Percentiles rank a stretch among this genome's conserved stretches.
Conservation (phyloP, 2,797 vertebrate genomes). For the Ibycter americanus region DNA sequence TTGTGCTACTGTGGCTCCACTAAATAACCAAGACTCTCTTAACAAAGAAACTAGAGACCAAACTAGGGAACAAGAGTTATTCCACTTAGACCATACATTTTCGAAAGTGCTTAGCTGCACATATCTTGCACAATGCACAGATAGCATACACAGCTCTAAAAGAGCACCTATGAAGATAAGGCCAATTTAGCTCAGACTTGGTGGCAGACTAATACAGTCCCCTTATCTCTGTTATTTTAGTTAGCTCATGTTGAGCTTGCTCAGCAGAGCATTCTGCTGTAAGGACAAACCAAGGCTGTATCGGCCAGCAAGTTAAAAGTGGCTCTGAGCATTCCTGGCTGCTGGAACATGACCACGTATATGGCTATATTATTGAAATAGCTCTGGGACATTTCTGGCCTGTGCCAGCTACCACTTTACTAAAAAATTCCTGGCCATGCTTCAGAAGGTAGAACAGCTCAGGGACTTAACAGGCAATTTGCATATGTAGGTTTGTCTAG, state of each 20-base stretch:
- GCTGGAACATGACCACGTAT: background rate
- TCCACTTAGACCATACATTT: background rate
- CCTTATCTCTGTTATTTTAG: slow-evolving; percentile 52
- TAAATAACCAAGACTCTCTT: background rate
- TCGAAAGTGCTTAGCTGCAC: background rate
- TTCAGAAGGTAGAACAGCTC: background rate
- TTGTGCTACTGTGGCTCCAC: background rate
- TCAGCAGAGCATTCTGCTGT: background rate
- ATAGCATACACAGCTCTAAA: background rate
- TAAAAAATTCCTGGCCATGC: background rate
- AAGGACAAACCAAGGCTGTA: background rate
- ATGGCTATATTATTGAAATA: background rate
- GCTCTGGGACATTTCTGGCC: background rate
- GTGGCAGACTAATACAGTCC: background rate
- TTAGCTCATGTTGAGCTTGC: slow-evolving; percentile 4
- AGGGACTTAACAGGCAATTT: background rate
- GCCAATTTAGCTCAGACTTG: slow-evolving; percentile 2
- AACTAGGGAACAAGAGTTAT: background rate
- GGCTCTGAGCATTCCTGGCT: background rate
- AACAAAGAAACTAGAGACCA: background rate
- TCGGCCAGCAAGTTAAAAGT: background rate
- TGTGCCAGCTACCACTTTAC: background rate
- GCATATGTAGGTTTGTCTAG: background rate
- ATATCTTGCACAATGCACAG: background rate
- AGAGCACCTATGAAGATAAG: background rate